Evolutionary conservation across 2,888 invertebrate species (phyloP), one percentile per base, ranked within the genome.

Genomic region (Aproaerema taeniolella): DNA sequence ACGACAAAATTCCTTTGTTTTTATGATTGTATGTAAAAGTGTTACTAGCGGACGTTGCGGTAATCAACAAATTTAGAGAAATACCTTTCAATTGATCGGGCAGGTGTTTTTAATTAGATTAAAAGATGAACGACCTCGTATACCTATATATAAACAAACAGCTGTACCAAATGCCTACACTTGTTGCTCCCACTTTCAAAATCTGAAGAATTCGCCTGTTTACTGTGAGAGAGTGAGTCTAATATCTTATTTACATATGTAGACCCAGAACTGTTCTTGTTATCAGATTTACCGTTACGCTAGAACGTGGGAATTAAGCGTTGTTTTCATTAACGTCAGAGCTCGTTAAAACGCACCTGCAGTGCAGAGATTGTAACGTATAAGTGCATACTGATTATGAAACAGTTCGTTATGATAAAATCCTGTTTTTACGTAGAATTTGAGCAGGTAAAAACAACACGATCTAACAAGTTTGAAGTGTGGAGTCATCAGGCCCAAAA

Each of bases 321-420:
- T 56, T 67, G 60, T 70, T 70, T 67, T 67, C 64, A 57, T 55
- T 66, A 58, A 58, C 54, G 58, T 54, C 48, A 47, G 61, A 64
- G 64, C 70, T 68, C 73, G 72, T 77, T 79, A 72, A 66, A 33
- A 80, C 82, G 83, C 83, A 85, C 81, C 83, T 82, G 83, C 81
- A 70, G 54, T 67, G 68, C 69, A 62, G 36, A 41, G 44, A 48
- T 46, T 69, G 67, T 66, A 59, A 52, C 58, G 57, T 57, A 51
- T 51, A 52, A 62, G 53, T 68, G 64, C 65, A 66, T 55, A 55
- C 55, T 57, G 55, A 59, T 69, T 67, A 63, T 61, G 62, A 66
- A 65, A 64, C 59, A 59, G 50, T 59, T 57, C 56, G 50, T 63
- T 60, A 67, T 57, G 28, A 33, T 49, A 50, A 61, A 72, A 67